phyloP scores from a whole-genome alignment of 2,113 vertebrate genomes.

The Gambusia holbrooki region DNA sequence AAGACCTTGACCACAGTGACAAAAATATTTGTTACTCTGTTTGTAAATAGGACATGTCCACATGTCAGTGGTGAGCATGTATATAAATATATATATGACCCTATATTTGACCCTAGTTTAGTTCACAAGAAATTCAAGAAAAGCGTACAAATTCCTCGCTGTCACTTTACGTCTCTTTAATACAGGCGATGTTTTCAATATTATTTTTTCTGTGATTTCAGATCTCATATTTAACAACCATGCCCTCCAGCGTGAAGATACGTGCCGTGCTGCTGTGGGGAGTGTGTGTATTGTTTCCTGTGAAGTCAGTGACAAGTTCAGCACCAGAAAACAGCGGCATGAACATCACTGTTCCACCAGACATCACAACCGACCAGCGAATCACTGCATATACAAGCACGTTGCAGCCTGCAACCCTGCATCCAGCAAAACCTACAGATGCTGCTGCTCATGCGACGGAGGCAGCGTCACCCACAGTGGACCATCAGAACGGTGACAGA shows the following conservation, averaged over 20 bases:
- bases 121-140: no score
- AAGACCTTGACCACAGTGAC: no score
- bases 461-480: not conserved
- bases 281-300: slow-evolving; percentile 13
- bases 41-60: no score
- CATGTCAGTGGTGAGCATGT: no score
- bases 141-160: no score
- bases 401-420: not conserved
- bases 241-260: slow-evolving; percentile 10
- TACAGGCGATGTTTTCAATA: not conserved
- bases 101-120: no score
- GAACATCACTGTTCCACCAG: not conserved
- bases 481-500: not conserved
- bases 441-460: not conserved
- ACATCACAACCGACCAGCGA: not conserved
- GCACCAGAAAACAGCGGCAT: not conserved
- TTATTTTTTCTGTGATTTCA: slow-evolving; percentile 45
- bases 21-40: no score
- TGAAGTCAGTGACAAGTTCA: slow-evolving; percentile 9
- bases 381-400: not conserved
- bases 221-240: slow-evolving; percentile 34
- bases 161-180: not conserved
- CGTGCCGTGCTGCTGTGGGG: slow-evolving; percentile 35
- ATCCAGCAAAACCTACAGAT: not conserved
- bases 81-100: no score